A percentile compares a stretch with the other conserved stretches of the same genome.
phyloP scores from a whole-genome alignment of 2,888 invertebrate genomes.

The Eupithecia vulgata region DNA sequence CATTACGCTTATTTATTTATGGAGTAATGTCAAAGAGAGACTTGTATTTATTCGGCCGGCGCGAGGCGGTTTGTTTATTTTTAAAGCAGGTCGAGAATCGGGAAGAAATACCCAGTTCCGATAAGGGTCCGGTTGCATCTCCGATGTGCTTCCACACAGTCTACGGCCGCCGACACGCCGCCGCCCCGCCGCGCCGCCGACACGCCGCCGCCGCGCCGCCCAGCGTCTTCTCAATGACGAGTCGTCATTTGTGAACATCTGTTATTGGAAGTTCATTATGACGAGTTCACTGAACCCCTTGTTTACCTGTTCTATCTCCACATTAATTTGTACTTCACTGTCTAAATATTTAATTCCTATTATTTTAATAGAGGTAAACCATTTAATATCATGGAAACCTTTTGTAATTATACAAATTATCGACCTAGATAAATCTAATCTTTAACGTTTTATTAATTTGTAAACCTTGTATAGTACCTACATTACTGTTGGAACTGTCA shows the following conservation, averaged over 20 bases:
- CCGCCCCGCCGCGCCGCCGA: conserved; percentile 48
- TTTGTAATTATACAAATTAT: too few relatives aligned
- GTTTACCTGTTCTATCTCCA: conserved; percentile 43
- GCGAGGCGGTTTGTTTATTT: conserved; percentile 76
- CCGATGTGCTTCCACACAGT: conserved; percentile 65
- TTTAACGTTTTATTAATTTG: too few relatives aligned
- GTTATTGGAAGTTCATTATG: conserved; percentile 73
- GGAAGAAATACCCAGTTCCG: conserved; percentile 73
- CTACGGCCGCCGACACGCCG: conserved; percentile 48
- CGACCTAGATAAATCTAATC: too few relatives aligned
- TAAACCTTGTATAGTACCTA: too few relatives aligned
- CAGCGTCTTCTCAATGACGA: conserved; percentile 58
- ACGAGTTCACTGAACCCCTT: conserved; percentile 68
- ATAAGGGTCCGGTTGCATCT: conserved; percentile 72
- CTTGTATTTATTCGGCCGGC: conserved; percentile 78
- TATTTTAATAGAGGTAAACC: too few relatives aligned
- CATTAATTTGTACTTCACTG: conserved; percentile 37
- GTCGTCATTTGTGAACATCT: conserved; percentile 61
- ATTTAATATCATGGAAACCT: too few relatives aligned
- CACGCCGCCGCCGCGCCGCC: conserved; percentile 47
- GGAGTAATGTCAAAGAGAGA: conserved; percentile 77
- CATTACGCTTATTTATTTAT: conserved; percentile 83
- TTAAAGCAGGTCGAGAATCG: conserved; percentile 69
- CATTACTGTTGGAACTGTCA: too few relatives aligned
- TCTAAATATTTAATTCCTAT: conserved; percentile 33